Conservation (phyloP, 2,888 invertebrate species). For the Machimus atricapillus region DNA sequence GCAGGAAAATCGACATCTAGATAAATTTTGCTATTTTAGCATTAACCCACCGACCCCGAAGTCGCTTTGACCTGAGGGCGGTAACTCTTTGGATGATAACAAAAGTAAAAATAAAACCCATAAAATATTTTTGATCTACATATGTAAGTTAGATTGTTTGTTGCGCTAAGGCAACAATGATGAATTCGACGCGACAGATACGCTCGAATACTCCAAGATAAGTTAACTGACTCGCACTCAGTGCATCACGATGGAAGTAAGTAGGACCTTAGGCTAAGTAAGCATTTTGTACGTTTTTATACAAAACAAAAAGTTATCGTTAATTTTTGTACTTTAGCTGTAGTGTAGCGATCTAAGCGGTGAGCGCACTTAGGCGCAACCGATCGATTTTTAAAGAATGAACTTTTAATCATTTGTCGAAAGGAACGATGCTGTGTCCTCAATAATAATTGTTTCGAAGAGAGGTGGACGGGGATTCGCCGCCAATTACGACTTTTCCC, state of each 20-base stretch:
- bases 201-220: background rate
- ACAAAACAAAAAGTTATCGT: constrained; percentile 25
- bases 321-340: constrained; percentile 24
- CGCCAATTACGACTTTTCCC: background rate
- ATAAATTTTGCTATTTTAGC: background rate
- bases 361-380: background rate
- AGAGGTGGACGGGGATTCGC: background rate
- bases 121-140: background rate
- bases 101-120: background rate
- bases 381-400: background rate
- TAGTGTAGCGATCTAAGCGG: background rate
- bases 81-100: background rate
- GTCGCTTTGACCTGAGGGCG: background rate
- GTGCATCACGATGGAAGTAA: constrained; percentile 22
- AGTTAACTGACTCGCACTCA: constrained; percentile 7
- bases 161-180: background rate
- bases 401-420: constrained; percentile 6
- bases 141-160: background rate
- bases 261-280: constrained; percentile 11
- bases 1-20: background rate
- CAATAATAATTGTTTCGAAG: constrained; percentile 36
- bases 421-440: constrained; percentile 40
- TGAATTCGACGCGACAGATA: background rate
- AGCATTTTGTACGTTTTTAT: constrained; percentile 34
- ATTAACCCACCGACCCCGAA: background rate